phyloP scores from a whole-genome alignment of 92 coral and sea anemone genomes.

The Pocillopora grandis region DNA sequence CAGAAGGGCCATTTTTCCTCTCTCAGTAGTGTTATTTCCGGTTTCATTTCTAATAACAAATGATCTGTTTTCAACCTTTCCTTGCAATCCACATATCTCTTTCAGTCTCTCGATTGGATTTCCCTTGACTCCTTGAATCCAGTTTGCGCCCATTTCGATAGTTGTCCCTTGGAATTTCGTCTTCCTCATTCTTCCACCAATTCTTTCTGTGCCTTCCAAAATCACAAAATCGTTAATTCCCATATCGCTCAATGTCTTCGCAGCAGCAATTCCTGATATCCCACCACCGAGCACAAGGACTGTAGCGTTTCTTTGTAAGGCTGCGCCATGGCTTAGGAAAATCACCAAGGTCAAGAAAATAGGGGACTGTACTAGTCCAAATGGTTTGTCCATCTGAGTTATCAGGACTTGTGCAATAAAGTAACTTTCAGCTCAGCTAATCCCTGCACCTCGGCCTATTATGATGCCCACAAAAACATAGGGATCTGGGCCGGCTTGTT shows the following conservation, averaged over 20 bases:
- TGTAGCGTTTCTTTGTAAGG: constrained; percentile 13
- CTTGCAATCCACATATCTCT: constrained; percentile 63
- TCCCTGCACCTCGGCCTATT: too few species aligned
- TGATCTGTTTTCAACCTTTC: constrained; percentile 47
- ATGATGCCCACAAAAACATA: too few species aligned
- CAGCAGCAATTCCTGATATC: constrained; percentile 86
- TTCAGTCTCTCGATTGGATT: constrained; percentile 76
- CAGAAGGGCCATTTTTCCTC: constrained; percentile 42
- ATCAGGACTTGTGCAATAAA: too few species aligned
- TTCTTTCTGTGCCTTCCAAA: constrained; percentile 72
- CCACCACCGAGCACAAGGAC: constrained; percentile 83
- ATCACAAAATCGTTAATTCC: constrained; percentile 75
- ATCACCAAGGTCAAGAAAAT: not conserved
- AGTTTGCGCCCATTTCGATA: constrained; percentile 91
- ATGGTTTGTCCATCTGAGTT: too few species aligned
- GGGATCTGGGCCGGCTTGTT: too few species aligned
- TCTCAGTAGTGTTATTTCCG: constrained; percentile 59
- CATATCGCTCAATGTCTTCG: constrained; percentile 62
- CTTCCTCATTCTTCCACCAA: constrained; percentile 77
- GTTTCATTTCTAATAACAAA: constrained; percentile 67
- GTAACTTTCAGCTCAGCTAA: too few species aligned
- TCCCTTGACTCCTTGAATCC: constrained; percentile 76
- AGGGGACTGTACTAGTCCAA: not conserved
- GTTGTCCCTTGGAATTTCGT: constrained; percentile 70
- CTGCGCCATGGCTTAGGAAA: not conserved